Conservation (phyloP, 2,113 vertebrate species). For the Aramus guarauna region DNA sequence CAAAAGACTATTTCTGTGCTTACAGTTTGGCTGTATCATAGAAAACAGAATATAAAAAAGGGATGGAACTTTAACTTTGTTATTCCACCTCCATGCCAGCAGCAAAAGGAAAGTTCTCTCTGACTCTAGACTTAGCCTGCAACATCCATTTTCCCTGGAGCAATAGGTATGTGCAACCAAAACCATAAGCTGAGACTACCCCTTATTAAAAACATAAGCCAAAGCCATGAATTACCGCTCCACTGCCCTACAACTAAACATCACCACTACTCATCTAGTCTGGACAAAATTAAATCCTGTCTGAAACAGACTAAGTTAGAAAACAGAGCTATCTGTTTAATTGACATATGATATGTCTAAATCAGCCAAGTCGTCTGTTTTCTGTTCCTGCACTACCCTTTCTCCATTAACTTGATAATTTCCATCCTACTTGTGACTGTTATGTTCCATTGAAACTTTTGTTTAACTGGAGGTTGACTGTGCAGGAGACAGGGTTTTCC, state of each 20-base stretch:
- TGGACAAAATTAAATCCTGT: slow-evolving; percentile 18
- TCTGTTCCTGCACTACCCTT: slow-evolving; percentile 4
- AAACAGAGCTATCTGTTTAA: slow-evolving; percentile 39
- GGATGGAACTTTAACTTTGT: background rate
- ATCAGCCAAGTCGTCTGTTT: background rate
- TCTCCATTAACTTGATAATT: background rate
- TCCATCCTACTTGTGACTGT: background rate
- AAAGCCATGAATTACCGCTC: background rate
- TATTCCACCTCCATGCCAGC: background rate
- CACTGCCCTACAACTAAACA: background rate
- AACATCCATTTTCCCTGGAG: background rate
- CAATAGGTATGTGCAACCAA: background rate
- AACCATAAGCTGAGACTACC: background rate
- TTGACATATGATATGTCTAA: background rate
- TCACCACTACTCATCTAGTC: background rate
- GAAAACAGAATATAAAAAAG: background rate
- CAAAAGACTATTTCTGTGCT: background rate
- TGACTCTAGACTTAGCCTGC: background rate
- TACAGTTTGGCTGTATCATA: background rate
- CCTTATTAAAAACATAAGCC: background rate
- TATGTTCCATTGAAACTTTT: background rate
- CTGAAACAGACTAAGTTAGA: background rate
- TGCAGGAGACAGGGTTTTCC: background rate
- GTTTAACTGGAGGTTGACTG: background rate
- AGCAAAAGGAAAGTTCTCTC: background rate